A percentile compares a stretch with the other conserved stretches of the same genome.
phyloP scores from a whole-genome alignment of 2,113 vertebrate genomes.

The Sterrhoptilus dennistouni region DNA sequence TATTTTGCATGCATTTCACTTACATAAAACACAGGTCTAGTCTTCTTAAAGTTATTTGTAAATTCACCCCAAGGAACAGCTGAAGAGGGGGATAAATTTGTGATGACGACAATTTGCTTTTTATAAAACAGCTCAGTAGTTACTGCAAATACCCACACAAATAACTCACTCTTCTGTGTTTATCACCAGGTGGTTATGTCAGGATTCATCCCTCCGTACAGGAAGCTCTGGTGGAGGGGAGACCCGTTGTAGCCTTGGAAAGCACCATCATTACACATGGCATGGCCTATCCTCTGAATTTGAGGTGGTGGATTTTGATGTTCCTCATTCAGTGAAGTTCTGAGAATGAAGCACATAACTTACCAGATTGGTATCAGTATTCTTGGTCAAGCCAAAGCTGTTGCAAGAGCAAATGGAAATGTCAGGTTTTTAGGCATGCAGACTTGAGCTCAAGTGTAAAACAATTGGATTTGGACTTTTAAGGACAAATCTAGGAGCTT shows the following conservation, averaged over 20 bases:
- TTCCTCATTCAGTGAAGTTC: background rate
- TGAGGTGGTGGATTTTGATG: slow-evolving; percentile 75
- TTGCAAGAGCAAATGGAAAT: background rate
- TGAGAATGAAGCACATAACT: background rate
- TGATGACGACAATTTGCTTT: background rate
- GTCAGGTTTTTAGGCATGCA: background rate
- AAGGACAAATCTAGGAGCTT: background rate
- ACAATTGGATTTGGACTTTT: background rate
- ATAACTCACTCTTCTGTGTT: background rate
- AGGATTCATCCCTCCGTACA: slow-evolving; percentile 79
- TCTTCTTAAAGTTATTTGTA: background rate
- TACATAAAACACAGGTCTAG: background rate
- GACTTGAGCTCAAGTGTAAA: background rate
- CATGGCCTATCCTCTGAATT: slow-evolving; percentile 88
- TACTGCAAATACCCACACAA: background rate
- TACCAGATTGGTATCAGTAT: background rate
- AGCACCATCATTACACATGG: slow-evolving; percentile 91
- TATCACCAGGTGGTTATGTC: slow-evolving; percentile 73
- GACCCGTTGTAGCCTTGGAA: slow-evolving; percentile 86
- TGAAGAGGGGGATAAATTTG: background rate
- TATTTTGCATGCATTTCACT: background rate
- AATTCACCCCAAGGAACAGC: background rate
- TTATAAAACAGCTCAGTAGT: background rate
- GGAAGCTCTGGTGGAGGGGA: slow-evolving; percentile 78
- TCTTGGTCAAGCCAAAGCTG: background rate